These are phyloP conservation scores for Stichopus horrens DNA, from an alignment of 53 echinoderm and acorn worm genomes.

Conservation along the genomic window DNA sequence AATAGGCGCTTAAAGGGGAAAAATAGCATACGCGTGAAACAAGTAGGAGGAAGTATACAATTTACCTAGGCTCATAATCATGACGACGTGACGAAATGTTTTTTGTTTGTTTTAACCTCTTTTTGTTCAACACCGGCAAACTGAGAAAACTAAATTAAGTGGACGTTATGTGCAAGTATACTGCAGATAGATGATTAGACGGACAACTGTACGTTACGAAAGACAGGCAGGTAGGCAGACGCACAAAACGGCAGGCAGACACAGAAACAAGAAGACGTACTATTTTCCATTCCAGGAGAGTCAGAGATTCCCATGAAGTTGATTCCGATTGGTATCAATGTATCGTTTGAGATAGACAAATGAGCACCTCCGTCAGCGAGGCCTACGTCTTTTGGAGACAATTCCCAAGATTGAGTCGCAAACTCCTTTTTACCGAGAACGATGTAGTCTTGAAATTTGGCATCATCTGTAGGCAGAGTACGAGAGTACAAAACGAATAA, in stretches of 20 bases:
- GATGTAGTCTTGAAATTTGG: constrained; percentile 6
- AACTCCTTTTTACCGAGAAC: constrained; percentile 1
- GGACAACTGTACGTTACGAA: too few species aligned
- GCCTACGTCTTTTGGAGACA: neutral
- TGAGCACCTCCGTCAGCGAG: neutral
- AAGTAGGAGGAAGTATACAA: too few species aligned
- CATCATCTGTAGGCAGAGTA: constrained; percentile 1
- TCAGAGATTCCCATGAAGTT: neutral
- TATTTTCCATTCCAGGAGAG: neutral
- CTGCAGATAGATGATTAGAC: too few species aligned
- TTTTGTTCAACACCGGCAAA: neutral
- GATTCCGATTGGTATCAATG: neutral
- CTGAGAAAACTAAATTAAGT: too few species aligned
- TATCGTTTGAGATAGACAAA: constrained; percentile 10
- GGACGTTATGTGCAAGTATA: too few species aligned
- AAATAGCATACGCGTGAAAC: neutral
- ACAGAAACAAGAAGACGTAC: too few species aligned
- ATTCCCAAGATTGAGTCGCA: neutral
- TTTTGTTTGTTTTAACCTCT: neutral
- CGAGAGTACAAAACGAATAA: too few species aligned
- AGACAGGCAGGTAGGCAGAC: too few species aligned
- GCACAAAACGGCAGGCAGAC: too few species aligned
- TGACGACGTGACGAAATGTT: neutral
- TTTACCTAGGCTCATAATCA: neutral
- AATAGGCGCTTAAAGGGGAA: neutral